Conservation (phyloP, 2,888 invertebrate species). For the Chrysopilus asiliformis region DNA sequence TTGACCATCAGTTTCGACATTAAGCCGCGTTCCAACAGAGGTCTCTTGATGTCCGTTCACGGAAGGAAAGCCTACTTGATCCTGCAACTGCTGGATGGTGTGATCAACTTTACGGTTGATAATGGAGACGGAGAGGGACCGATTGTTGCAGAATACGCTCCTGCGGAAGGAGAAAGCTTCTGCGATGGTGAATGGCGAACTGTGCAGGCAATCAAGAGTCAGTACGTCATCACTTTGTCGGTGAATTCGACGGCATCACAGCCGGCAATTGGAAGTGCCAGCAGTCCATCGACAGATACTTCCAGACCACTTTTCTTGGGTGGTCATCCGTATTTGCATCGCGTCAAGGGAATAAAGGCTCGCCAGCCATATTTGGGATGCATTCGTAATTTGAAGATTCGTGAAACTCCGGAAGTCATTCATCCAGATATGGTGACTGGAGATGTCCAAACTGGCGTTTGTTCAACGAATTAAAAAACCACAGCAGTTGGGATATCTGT, state of each 20-base stretch:
- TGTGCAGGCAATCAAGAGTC: constrained; percentile 70
- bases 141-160: constrained; percentile 56
- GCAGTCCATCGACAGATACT: constrained; percentile 59
- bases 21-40: constrained; percentile 70
- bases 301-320: constrained; percentile 81
- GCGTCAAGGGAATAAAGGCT: constrained; percentile 52
- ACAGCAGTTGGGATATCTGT: no score
- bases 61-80: constrained; percentile 71
- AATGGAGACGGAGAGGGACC: constrained; percentile 67
- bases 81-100: constrained; percentile 77
- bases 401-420: constrained; percentile 39
- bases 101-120: constrained; percentile 65
- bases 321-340: constrained; percentile 54
- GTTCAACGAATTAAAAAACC: constrained; percentile 61
- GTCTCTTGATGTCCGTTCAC: constrained; percentile 75
- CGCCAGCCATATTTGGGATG: constrained; percentile 66
- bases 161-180: constrained; percentile 52
- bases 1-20: constrained; percentile 74
- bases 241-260: constrained; percentile 69
- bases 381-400: constrained; percentile 55
- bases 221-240: constrained; percentile 74
- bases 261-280: constrained; percentile 54
- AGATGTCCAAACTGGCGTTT: constrained; percentile 62
- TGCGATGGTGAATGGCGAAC: constrained; percentile 96
- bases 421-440: constrained; percentile 49